Conservation (phyloP, 2,797 vertebrate species). For the Parauchenoglanis ngamensis region DNA sequence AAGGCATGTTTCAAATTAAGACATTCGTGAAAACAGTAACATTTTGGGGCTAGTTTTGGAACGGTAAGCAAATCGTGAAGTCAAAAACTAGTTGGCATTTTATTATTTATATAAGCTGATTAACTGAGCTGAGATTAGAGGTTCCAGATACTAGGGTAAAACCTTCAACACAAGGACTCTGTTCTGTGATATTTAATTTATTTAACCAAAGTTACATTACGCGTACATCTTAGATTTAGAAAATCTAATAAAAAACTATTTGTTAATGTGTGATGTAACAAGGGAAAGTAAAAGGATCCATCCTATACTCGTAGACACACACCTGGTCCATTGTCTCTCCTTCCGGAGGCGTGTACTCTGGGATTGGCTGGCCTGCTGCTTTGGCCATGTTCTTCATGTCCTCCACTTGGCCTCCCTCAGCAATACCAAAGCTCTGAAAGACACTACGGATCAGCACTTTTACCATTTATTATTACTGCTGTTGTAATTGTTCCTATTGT, state of each 20-base stretch:
- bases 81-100: not conserved
- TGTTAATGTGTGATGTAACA: not conserved
- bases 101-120: not conserved
- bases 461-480: not conserved
- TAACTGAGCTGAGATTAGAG: not conserved
- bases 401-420: conserved; percentile 79
- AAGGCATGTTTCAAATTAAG: not conserved
- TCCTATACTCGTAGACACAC: not conserved
- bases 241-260: not conserved
- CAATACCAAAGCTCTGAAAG: conserved; percentile 84
- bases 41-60: too few species aligned
- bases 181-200: not conserved
- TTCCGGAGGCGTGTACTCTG: conserved; percentile 82
- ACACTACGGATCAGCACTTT: conserved; percentile 23
- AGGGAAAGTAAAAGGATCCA: not conserved
- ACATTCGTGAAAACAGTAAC: not conserved
- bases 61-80: not conserved
- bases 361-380: conserved; percentile 78
- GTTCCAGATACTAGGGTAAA: not conserved
- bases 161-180: not conserved
- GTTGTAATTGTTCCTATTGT: not conserved
- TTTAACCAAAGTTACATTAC: not conserved
- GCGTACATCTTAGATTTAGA: too few species aligned
- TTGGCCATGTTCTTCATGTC: conserved; percentile 85
- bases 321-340: conserved; percentile 91